A percentile compares a stretch with the other conserved stretches of the same genome.
phyloP scores from a whole-genome alignment of 2,113 vertebrate species.

The Shinisaurus crocodilurus region DNA sequence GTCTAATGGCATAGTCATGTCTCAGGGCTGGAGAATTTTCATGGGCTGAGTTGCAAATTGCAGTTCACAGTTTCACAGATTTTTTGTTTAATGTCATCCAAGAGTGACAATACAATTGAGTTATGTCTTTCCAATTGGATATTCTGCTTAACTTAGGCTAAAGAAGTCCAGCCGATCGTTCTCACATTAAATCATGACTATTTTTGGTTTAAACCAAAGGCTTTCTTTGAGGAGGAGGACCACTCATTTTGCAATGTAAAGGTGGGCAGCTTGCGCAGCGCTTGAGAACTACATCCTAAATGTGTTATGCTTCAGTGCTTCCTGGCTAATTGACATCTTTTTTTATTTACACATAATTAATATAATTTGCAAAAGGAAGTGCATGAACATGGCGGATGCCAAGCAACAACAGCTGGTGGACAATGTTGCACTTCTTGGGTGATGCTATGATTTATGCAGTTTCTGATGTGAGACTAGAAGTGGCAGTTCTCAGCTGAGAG shows the following conservation, averaged over 20 bases:
- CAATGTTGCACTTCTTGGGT: conserved; percentile 36
- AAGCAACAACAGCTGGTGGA: conserved; percentile 42
- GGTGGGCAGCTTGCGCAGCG: conserved; percentile 2
- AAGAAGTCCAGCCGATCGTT: conserved; percentile 3
- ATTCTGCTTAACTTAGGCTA: not conserved
- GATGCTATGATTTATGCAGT: conserved; percentile 43
- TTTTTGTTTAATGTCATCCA: not conserved
- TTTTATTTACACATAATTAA: conserved; percentile 48
- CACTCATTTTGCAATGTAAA: not conserved
- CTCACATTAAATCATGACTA: not conserved
- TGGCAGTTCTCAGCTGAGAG: conserved; percentile 39
- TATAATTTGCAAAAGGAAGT: conserved; percentile 36
- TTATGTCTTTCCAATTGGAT: not conserved
- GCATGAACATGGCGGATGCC: conserved; percentile 17
- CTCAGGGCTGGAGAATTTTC: not conserved
- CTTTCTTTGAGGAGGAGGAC: not conserved
- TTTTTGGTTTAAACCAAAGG: not conserved
- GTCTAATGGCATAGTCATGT: not conserved
- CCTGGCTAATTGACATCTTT: conserved; percentile 38
- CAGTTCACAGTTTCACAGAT: not conserved
- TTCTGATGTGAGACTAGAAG: conserved; percentile 38
- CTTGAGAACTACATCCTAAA: not conserved
- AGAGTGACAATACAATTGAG: not conserved
- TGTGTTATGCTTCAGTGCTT: conserved; percentile 25
- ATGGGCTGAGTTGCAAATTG: not conserved